phyloP scores from a whole-genome alignment of 2,797 vertebrate species.

The Lepus townsendii region DNA sequence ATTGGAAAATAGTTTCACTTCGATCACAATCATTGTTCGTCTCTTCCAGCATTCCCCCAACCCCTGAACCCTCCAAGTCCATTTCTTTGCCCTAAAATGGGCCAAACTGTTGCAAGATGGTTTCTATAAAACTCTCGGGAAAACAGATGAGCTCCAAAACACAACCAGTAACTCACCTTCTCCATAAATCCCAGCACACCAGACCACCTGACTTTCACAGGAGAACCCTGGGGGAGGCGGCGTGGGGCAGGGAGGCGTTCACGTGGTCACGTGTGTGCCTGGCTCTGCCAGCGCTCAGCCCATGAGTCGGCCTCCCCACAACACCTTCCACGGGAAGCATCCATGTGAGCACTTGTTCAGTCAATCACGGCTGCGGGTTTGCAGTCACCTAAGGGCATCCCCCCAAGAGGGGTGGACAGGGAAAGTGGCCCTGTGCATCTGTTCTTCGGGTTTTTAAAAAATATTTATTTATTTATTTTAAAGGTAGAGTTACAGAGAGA shows the following conservation, averaged over 20 bases:
- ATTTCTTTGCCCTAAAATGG: not conserved
- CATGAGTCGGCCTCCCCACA: not conserved
- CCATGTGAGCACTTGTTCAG: not conserved
- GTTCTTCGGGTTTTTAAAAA: too few relatives aligned
- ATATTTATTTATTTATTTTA: too few relatives aligned
- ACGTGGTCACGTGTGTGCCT: too few relatives aligned
- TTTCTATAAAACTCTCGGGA: not conserved
- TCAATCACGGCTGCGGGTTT: not conserved
- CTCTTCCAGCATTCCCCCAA: not conserved
- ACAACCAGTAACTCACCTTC: slow-evolving; percentile 13
- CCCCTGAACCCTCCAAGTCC: not conserved
- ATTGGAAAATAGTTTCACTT: slow-evolving; percentile 34
- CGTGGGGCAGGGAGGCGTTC: not conserved
- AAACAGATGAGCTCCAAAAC: slow-evolving; percentile 28
- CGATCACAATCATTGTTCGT: not conserved
- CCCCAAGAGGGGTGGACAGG: not conserved
- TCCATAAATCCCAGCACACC: not conserved
- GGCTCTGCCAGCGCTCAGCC: not conserved
- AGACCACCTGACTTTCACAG: not conserved
- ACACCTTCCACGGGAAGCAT: not conserved
- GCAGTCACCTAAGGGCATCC: not conserved
- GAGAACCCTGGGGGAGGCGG: not conserved
- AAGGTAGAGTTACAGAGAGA: too few relatives aligned
- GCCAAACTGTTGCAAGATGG: not conserved
- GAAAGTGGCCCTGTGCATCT: too few relatives aligned